Evolutionary conservation across 2,113 vertebrate genomes (phyloP), one percentile per base, ranked within the genome.

Genomic region (Notothenia coriiceps): DNA sequence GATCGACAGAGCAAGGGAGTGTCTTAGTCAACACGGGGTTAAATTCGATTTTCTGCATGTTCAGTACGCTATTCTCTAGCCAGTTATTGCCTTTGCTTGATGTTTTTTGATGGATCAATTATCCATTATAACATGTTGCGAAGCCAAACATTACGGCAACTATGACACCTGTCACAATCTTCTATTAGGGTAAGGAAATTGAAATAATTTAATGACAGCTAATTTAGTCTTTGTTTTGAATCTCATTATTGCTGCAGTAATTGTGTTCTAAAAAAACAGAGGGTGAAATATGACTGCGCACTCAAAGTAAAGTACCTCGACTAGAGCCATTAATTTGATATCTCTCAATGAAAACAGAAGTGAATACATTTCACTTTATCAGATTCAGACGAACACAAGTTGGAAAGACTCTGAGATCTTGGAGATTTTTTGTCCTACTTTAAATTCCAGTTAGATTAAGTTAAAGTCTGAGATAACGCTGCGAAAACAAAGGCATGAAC

Each of bases 31-130:
- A 91, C 93, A 93, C 70, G 83, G 94, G 92, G 95, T 97, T 97
- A 96, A 97, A 92, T 83, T 93, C 85, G 89, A 94, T 95, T 94
- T 94, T 93, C 93, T 93, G 92, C 93, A 78, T 91, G 93, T 94
- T 93, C 94, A 84, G 62, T 92, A 64, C 68, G 85, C 90, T 80
- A 89, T 79, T 92, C 93, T 91, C 76, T 61, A 91, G 91, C 91
- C 91, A 93, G 92, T 94, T 95, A 93, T 92, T 93, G 91, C 90
- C 80, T 77, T 72, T 82, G 93, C 92, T 90, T 93, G 93, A 94
- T 93, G 92, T 90, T 92, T 93, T 94, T 92, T 95, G 94, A 96
- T 94, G 93, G 94, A 95, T 96, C 94, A 95, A 95, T 95, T 94
- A 95, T 94, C 94, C 92, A 85, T 92, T 92, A 90, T 93, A 92